Conservation (phyloP, 35 echinoderm and acorn worm species). For the Diadema setosum region DNA sequence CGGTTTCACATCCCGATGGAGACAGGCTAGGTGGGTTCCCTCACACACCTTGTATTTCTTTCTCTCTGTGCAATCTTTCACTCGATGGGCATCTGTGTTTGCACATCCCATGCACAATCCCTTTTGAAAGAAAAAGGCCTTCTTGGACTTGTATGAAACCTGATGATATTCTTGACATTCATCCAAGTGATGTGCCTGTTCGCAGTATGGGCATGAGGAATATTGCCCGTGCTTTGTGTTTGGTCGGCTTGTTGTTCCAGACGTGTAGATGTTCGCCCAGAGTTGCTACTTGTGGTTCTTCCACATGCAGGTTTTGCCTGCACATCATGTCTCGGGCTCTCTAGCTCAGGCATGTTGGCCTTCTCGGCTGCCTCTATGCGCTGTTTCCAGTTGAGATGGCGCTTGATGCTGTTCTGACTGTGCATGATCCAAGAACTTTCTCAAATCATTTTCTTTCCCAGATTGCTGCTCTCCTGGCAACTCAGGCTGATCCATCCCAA, state of each 20-base stretch:
- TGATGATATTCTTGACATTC: not conserved
- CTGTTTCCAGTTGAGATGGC: no score
- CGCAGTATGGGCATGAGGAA: not conserved
- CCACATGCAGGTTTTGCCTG: no score
- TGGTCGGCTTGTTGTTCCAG: no score
- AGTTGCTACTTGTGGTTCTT: not conserved
- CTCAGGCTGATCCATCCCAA: no score
- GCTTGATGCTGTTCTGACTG: no score
- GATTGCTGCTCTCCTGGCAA: no score
- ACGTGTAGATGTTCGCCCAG: not conserved
- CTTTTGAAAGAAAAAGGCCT: constrained; percentile 24
- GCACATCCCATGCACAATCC: constrained; percentile 23
- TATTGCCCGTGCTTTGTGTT: no score
- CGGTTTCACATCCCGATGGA: not conserved
- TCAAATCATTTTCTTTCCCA: no score
- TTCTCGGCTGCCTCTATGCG: not conserved
- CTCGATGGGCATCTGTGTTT: not conserved
- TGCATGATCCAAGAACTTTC: no score
- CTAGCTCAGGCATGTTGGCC: not conserved
- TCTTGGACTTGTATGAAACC: not conserved
- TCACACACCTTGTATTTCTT: not conserved
- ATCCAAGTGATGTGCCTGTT: not conserved
- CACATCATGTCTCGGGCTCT: no score
- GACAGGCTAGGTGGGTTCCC: not conserved
- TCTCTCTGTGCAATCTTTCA: not conserved